phyloP scores from a whole-genome alignment of 2,888 invertebrate species.

The Leptarthrus brevirostris region DNA sequence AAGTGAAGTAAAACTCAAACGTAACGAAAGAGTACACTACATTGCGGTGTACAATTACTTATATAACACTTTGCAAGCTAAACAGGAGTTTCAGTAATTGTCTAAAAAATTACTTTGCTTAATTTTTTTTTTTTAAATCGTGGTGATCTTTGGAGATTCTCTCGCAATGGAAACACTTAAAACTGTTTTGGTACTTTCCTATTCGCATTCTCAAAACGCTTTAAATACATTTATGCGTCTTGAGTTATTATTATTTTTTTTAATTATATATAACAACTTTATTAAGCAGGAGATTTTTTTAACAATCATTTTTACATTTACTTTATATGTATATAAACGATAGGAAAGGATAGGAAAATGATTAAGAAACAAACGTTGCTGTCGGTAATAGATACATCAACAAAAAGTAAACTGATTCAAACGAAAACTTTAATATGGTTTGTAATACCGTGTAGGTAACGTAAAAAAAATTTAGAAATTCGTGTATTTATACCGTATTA shows the following conservation, averaged over 20 bases:
- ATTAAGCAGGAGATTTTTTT: slow-evolving; percentile 17
- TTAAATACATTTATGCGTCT: neutral
- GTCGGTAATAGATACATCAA: neutral
- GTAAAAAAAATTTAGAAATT: slow-evolving; percentile 13
- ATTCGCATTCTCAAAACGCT: slow-evolving; percentile 13
- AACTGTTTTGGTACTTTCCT: slow-evolving; percentile 7
- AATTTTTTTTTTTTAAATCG: slow-evolving; percentile 24
- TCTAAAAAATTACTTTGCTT: slow-evolving; percentile 40
- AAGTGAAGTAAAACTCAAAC: neutral
- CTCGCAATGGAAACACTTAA: slow-evolving; percentile 19
- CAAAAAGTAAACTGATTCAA: slow-evolving; percentile 8
- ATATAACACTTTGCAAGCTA: slow-evolving; percentile 50
- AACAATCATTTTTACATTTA: slow-evolving; percentile 21
- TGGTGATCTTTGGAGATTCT: slow-evolving; percentile 1
- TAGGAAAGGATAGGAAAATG: neutral
- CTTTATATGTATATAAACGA: slow-evolving; percentile 1
- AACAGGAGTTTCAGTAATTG: slow-evolving; percentile 48
- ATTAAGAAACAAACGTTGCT: neutral
- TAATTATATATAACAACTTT: slow-evolving; percentile 30
- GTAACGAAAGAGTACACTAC: neutral
- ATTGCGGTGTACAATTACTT: neutral
- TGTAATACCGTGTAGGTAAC: neutral
- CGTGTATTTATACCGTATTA: slow-evolving; percentile 20
- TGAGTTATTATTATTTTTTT: neutral
- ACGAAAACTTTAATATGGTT: neutral